Base-by-base conservation (phyloP, 2,888 invertebrate genomes). In the Agonopterix alstromeriana region DNA sequence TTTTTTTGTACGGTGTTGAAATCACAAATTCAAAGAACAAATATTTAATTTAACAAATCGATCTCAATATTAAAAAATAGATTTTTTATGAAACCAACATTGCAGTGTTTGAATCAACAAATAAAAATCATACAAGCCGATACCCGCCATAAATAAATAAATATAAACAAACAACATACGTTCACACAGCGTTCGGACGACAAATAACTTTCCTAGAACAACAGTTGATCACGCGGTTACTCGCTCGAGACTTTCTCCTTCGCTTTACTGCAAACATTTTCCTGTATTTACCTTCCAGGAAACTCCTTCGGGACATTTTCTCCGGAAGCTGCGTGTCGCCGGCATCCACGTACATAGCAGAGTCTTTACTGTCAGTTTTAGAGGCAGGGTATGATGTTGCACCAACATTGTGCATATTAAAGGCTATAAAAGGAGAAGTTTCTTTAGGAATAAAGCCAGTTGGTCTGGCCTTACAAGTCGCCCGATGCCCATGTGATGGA, bases 241-340 rank as follows among this genome's bases (percentile, higher is more conserved):
- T 65, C 0, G 53, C 50, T 56, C 52, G 66, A 41, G 67, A 63
- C 55, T 67, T 75, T 53, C 58, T 65, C 48, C 66, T 70, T 51
- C 72, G 70, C 52, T 71, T 73, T 11, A 68, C 56, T 47, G 65
- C 55, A 57, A 77, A 74, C 47, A 71, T 66, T 50, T 74, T 82
- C 55, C 67, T 77, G 51, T 67, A 73, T 62, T 75, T 83, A 11
- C 64, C 56, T 57, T 69, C 78, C 8, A 69, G 53, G 53, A 67
- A 70, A 53, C 62, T 72, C 51, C 60, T 63, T 1, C 67, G 67
- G 38, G 77, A 67, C 10, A n/a, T n/a, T 38, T 38, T 38, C 38
- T 38, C 38, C 5, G 27, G 27, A n/a, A 38, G 38, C 9, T 9
- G n/a, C 4, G 9, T 5, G n/a, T 38, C 38, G n/a, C 10, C 38